Conservation (phyloP, 2,113 vertebrate species). For the Oplegnathus fasciatus region DNA sequence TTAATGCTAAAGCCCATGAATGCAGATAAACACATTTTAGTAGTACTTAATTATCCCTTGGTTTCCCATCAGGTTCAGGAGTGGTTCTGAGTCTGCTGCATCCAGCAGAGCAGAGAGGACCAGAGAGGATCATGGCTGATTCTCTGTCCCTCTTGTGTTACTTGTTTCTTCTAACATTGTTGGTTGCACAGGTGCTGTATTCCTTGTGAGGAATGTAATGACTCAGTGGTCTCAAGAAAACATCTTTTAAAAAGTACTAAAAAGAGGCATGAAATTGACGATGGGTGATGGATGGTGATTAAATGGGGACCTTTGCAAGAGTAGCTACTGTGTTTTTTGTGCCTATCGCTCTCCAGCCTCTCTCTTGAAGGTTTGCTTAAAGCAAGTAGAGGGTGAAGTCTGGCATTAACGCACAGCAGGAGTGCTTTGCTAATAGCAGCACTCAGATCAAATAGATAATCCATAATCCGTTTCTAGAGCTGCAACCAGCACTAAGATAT, state of each 20-base stretch:
- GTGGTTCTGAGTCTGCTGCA: constrained; percentile 15
- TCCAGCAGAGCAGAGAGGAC: constrained; percentile 24
- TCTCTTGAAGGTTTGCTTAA: constrained; percentile 2
- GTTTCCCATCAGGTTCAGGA: constrained; percentile 38
- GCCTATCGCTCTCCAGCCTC: neutral
- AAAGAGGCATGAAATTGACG: neutral
- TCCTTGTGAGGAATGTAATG: neutral
- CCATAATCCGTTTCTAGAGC: constrained; percentile 8
- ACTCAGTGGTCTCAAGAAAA: constrained; percentile 1
- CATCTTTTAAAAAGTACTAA: neutral
- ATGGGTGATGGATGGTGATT: constrained; percentile 8
- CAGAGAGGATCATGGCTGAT: neutral
- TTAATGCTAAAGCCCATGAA: constrained; percentile 43
- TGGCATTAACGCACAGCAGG: neutral
- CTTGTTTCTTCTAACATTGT: neutral
- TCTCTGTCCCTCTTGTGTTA: neutral
- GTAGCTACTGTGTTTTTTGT: neutral
- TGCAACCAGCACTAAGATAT: constrained; percentile 11
- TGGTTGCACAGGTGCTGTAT: neutral
- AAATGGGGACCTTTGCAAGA: neutral
- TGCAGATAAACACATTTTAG: constrained; percentile 57
- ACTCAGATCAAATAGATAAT: constrained; percentile 29
- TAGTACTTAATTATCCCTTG: constrained; percentile 20
- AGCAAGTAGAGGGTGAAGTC: neutral
- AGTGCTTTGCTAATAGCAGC: constrained; percentile 2